These are phyloP conservation scores for Otus scops DNA, from an alignment of 2,797 vertebrate species.

Conservation along the genomic window DNA sequence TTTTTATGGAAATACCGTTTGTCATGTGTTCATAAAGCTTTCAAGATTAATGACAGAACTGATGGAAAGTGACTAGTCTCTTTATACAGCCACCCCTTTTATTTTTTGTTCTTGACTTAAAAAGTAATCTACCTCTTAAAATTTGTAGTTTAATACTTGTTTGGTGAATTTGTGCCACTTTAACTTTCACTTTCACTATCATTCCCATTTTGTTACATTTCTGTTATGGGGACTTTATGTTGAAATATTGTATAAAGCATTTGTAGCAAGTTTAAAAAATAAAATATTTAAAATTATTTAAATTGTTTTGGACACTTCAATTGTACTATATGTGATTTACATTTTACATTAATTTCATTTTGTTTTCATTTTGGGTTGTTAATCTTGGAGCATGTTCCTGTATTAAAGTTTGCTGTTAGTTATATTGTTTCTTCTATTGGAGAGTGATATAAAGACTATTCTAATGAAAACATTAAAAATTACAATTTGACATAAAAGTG, in stretches of 20 bases:
- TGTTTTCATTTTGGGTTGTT: constrained; percentile 72
- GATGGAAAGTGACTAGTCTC: constrained; percentile 63
- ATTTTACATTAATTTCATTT: constrained; percentile 78
- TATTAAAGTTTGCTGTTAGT: constrained; percentile 78
- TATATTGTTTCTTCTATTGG: constrained; percentile 71
- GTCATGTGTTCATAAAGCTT: constrained; percentile 7
- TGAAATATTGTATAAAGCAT: constrained; percentile 82
- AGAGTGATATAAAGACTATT: constrained; percentile 77
- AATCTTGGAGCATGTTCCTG: constrained; percentile 73
- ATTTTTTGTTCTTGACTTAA: constrained; percentile 67
- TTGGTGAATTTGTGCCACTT: constrained; percentile 81
- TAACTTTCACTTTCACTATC: constrained; percentile 77
- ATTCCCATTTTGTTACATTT: constrained; percentile 83
- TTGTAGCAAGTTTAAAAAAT: constrained; percentile 86
- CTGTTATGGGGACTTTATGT: constrained; percentile 79
- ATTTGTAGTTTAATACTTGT: constrained; percentile 78
- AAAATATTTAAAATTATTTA: constrained; percentile 95
- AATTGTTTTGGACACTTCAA: constrained; percentile 85
- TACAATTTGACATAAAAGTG: constrained; percentile 70
- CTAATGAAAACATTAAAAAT: constrained; percentile 80
- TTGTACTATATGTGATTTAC: constrained; percentile 85
- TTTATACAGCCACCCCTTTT: constrained; percentile 58
- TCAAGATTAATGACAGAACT: constrained; percentile 20
- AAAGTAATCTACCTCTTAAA: constrained; percentile 86
- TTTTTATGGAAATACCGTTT: constrained; percentile 37